These are phyloP conservation scores for Dicycla oo DNA, from an alignment of 2,888 invertebrate genomes.

Conservation along the genomic window DNA sequence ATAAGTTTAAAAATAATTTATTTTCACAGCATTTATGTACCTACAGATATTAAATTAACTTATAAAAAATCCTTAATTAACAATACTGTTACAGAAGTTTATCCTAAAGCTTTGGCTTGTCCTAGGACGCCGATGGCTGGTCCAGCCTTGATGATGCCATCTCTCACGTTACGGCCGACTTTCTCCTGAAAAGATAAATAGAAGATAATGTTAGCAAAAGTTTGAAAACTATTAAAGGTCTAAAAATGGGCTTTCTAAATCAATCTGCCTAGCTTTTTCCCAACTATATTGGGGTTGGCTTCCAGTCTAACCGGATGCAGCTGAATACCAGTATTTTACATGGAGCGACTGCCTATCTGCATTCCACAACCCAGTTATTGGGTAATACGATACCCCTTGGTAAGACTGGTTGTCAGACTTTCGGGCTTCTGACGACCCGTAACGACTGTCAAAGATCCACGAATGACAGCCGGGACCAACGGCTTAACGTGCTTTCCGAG, in stretches of 20 bases:
- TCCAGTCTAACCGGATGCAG: too few relatives aligned
- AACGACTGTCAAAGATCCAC: too few relatives aligned
- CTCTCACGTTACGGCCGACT: constrained; percentile 75
- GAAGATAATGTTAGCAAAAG: not conserved
- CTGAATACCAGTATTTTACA: too few relatives aligned
- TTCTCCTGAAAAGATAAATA: constrained; percentile 73
- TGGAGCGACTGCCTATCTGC: too few relatives aligned
- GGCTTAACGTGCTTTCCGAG: too few relatives aligned
- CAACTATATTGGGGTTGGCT: too few relatives aligned
- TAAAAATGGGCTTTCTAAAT: not conserved
- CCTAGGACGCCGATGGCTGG: constrained; percentile 78
- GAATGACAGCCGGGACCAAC: too few relatives aligned
- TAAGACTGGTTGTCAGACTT: too few relatives aligned
- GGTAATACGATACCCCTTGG: too few relatives aligned
- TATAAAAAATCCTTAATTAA: not conserved
- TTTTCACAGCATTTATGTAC: constrained; percentile 22
- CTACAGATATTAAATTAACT: constrained; percentile 19
- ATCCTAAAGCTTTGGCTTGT: constrained; percentile 71
- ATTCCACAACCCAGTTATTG: too few relatives aligned
- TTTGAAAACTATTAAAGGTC: not conserved
- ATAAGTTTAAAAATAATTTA: constrained; percentile 23
- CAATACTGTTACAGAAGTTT: not conserved
- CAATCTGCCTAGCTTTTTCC: too few relatives aligned
- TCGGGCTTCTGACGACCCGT: too few relatives aligned
- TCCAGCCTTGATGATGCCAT: constrained; percentile 80